phyloP scores from a whole-genome alignment of 2,888 invertebrate genomes.

The Drosophila setosimentum region DNA sequence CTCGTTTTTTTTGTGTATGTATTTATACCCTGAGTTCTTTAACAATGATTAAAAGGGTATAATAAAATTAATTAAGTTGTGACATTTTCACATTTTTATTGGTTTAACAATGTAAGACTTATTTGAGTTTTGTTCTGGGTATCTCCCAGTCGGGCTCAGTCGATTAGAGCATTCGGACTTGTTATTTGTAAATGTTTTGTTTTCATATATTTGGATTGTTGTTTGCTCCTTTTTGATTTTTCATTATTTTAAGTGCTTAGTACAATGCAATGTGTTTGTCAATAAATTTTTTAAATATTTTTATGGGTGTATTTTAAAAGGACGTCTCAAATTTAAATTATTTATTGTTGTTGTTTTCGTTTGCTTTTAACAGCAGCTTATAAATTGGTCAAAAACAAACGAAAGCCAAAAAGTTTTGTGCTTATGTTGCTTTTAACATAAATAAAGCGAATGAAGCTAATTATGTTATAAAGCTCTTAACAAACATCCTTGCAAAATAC shows the following conservation, averaged over 20 bases:
- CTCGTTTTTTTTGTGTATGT: not conserved
- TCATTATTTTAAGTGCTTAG: constrained; percentile 37
- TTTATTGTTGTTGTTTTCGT: constrained; percentile 2
- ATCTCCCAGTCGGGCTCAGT: not conserved
- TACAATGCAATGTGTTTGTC: too few relatives aligned
- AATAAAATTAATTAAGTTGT: not conserved
- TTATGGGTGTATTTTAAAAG: not conserved
- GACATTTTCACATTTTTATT: not conserved
- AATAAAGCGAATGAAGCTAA: not conserved
- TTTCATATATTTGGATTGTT: constrained; percentile 14
- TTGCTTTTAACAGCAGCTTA: not conserved
- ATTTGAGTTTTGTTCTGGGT: not conserved
- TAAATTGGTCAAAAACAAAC: not conserved
- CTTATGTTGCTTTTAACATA: not conserved
- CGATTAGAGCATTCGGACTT: not conserved
- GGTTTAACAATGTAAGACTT: not conserved
- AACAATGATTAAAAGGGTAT: not conserved
- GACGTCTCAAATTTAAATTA: not conserved
- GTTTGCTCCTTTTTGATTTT: constrained; percentile 37
- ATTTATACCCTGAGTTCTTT: not conserved
- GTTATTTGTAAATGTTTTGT: not conserved
- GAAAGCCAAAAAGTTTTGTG: not conserved
- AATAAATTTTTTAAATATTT: too few relatives aligned
- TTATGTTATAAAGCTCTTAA: not conserved
- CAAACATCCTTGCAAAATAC: not conserved